A percentile compares a stretch with the other conserved stretches of the same genome.
Evolutionary conservation across 2,113 vertebrate species (phyloP).

Genomic region (Machaerirhynchus nigripectus): DNA sequence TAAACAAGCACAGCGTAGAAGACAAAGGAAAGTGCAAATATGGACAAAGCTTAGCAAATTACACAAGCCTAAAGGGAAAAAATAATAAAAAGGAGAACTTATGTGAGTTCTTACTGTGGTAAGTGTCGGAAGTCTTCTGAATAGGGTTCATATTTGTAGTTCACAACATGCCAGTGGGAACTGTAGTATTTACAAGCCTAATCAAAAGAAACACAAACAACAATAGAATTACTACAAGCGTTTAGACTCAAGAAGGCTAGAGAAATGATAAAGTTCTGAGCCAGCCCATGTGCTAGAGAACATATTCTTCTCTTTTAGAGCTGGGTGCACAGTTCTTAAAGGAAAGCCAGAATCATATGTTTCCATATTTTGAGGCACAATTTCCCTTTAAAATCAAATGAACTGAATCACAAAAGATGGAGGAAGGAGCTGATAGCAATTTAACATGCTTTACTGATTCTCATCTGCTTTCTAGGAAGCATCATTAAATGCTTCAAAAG

Average conservation of each 20-base stretch:
- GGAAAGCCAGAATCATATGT: background rate
- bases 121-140: conserved; percentile 91
- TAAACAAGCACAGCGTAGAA: background rate
- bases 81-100: background rate
- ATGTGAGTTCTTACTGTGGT: conserved; percentile 80
- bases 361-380: background rate
- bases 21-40: conserved; percentile 31
- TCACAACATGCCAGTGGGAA: conserved; percentile 89
- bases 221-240: background rate
- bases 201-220: conserved; percentile 30
- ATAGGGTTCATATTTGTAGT: conserved; percentile 92
- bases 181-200: conserved; percentile 96
- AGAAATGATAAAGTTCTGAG: background rate
- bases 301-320: background rate
- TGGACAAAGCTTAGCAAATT: background rate
- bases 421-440: background rate
- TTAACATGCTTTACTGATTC: background rate
- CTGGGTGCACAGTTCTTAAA: background rate
- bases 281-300: background rate
- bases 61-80: background rate
- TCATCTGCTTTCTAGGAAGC: background rate
- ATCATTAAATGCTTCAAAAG: background rate
- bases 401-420: background rate
- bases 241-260: background rate
- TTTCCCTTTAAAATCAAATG: conserved; percentile 7